These are phyloP conservation scores for Shargacucullia verbasci DNA, from an alignment of 2,888 invertebrate genomes.

Conservation along the genomic window DNA sequence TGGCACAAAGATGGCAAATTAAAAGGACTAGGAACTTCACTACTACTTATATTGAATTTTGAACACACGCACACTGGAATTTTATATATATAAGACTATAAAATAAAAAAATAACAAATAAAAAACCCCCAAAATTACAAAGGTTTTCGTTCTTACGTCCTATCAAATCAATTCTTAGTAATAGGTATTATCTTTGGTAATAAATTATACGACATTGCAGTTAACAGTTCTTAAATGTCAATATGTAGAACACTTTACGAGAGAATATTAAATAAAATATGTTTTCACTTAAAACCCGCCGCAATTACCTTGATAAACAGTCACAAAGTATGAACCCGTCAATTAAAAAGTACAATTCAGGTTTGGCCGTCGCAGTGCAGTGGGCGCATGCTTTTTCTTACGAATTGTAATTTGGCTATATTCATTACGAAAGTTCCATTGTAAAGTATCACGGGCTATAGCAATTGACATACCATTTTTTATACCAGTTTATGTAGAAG, in stretches of 20 bases:
- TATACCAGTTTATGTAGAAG: slow-evolving; percentile 48
- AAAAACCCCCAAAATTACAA: background rate
- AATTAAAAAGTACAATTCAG: slow-evolving; percentile 80
- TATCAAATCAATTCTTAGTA: slow-evolving; percentile 26
- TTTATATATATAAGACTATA: too few relatives aligned
- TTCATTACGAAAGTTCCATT: slow-evolving; percentile 72
- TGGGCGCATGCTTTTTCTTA: slow-evolving; percentile 63
- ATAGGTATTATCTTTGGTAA: slow-evolving; percentile 34
- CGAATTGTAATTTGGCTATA: slow-evolving; percentile 74
- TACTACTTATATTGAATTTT: too few relatives aligned
- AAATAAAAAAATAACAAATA: too few relatives aligned
- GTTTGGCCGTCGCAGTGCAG: slow-evolving; percentile 64
- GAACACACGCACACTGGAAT: too few relatives aligned
- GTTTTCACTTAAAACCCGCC: slow-evolving; percentile 81
- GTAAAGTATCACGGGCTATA: slow-evolving; percentile 66
- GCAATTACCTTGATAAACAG: slow-evolving; percentile 80
- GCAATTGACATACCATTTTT: slow-evolving; percentile 65
- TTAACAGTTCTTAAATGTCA: slow-evolving; percentile 56
- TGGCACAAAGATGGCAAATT: too few relatives aligned
- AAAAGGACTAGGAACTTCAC: too few relatives aligned
- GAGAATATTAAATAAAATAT: slow-evolving; percentile 77
- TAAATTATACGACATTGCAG: slow-evolving; percentile 37
- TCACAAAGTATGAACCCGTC: slow-evolving; percentile 76
- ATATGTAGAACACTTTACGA: slow-evolving; percentile 82
- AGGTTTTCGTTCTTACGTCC: background rate